Conservation (phyloP, 1,140 invertebrate genomes). For the Hydropsyche tenuis region DNA sequence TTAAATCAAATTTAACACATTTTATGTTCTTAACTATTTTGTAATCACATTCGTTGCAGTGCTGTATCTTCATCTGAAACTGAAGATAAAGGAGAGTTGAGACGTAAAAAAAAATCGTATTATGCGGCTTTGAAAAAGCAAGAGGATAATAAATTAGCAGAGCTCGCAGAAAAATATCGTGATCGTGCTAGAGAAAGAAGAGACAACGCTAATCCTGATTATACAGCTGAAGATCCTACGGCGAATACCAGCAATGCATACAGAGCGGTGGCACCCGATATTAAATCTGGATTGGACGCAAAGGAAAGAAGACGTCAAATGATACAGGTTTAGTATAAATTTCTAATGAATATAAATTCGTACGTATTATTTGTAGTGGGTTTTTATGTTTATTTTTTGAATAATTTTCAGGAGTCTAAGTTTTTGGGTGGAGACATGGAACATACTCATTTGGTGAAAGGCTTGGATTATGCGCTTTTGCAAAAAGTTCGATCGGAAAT, state of each 20-base stretch:
- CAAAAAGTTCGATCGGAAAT: constrained; percentile 94
- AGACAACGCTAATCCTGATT: constrained; percentile 84
- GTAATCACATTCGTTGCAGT: constrained; percentile 45
- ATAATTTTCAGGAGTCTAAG: constrained; percentile 82
- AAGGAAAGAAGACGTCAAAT: constrained; percentile 94
- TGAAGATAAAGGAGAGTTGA: constrained; percentile 72
- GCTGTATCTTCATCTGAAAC: constrained; percentile 58
- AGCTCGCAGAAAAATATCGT: constrained; percentile 93
- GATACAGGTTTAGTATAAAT: constrained; percentile 72
- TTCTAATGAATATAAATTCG: not conserved
- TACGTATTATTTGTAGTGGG: not conserved
- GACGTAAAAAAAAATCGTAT: constrained; percentile 87
- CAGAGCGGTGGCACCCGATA: constrained; percentile 90
- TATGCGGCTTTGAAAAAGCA: constrained; percentile 95
- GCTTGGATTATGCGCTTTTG: constrained; percentile 97
- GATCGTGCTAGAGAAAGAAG: constrained; percentile 93
- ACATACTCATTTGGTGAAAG: constrained; percentile 99
- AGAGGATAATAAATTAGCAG: constrained; percentile 94
- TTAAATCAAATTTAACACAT: too few species aligned
- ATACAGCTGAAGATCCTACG: constrained; percentile 82
- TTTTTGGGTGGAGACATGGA: constrained; percentile 99
- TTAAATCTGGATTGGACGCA: constrained; percentile 92
- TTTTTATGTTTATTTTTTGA: not conserved
- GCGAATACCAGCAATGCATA: constrained; percentile 90
- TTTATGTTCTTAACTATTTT: too few species aligned